Base-by-base conservation (phyloP, 2,888 invertebrate species). In the Troglohyphantes excavatus region DNA sequence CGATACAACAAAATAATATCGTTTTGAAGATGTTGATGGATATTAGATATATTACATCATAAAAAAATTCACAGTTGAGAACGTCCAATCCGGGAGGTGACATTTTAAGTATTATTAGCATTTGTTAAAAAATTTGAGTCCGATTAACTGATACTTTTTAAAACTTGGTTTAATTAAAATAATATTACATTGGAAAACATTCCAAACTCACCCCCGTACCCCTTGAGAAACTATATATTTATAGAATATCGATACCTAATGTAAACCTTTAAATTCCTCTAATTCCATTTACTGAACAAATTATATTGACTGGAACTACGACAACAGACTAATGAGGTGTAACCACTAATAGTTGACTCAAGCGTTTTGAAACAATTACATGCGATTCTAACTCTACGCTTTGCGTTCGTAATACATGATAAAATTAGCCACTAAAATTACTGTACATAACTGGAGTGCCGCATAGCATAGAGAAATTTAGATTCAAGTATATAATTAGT, bases 291-390 rank as follows among this genome's bases (percentile, higher is more conserved):
- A 63, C 63, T 23, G 17, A 23, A 63, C 39, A 26, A 27, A 17
- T 9, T 33, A 7, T 13, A 33, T 33, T 21, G 67, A 39, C 33
- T 65, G 29, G 53, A 26, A 29, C 68, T 70, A 27, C 53, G 33
- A 70, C 68, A 81, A 59, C 68, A 59, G 46, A 53, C 29, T 81
- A 68, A 81, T 81, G 68, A 53, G 53, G 29, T 67, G 43, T 53
- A 39, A 79, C 79, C 65, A 39, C 68, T 61, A 65, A 79, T 67
- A 46, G 26, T 79, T 29, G 46, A 46, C 13, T 26, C 79, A 67
- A 65, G 53, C 46, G 29, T 59, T 68, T 81, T 68, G 53, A 70
- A 68, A 53, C 67, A 67, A 53, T 70, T 70, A 81, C 53, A 81
- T 19, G 29, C 53, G 68, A 68, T 33, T 23, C 23, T 23, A n/a